Conservation (phyloP, 2,113 vertebrate species). For the Passer montanus region DNA sequence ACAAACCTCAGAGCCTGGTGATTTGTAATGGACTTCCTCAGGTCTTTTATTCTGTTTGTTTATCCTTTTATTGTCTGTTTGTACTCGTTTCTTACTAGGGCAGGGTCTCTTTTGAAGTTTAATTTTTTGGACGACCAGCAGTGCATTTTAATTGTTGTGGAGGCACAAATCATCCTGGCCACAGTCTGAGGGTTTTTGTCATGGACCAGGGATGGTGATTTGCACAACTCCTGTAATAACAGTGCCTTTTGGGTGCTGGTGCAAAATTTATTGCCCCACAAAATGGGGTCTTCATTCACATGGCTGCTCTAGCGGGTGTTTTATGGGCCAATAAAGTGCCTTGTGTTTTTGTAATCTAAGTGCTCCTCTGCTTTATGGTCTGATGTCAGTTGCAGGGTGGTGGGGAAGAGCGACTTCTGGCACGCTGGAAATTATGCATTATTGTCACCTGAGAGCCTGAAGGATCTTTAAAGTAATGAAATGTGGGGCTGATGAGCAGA, state of each 20-base stretch:
- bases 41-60: neutral
- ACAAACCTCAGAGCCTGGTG: neutral
- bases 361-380: conserved; percentile 42
- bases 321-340: conserved; percentile 46
- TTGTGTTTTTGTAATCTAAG: conserved; percentile 50
- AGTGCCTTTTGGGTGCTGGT: conserved; percentile 7
- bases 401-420: neutral
- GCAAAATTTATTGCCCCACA: conserved; percentile 19
- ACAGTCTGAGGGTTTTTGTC: neutral
- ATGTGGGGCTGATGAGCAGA: neutral
- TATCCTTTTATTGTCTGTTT: neutral
- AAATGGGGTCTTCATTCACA: conserved; percentile 44
- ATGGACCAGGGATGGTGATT: neutral
- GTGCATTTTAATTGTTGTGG: neutral
- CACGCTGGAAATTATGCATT: neutral
- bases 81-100: neutral
- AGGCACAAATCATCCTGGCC: neutral
- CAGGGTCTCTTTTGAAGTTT: neutral
- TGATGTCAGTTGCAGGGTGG: neutral
- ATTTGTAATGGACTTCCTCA: neutral
- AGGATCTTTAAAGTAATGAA: conserved; percentile 7
- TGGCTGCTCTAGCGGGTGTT: neutral
- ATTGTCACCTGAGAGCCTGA: conserved; percentile 8
- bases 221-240: neutral
- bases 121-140: neutral